A percentile compares a stretch with the other conserved stretches of the same genome.
Evolutionary conservation across 2,797 vertebrate genomes (phyloP).

Genomic region (Chelidonichthys spinosus): DNA sequence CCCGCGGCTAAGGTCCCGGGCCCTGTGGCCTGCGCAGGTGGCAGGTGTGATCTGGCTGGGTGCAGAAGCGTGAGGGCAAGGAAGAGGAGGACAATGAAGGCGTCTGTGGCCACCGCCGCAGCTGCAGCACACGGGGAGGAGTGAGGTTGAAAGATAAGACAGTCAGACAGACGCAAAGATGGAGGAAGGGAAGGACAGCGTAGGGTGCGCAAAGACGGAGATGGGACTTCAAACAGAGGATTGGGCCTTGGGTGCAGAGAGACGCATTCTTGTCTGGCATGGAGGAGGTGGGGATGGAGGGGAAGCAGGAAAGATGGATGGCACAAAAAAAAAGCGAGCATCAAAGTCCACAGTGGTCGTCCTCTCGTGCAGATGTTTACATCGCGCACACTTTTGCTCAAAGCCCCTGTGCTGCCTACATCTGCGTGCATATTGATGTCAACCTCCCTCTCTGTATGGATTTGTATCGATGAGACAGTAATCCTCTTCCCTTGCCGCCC

Average conservation of each 20-base stretch:
- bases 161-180: conserved; percentile 64
- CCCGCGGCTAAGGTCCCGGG: conserved; percentile 45
- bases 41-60: conserved; percentile 84
- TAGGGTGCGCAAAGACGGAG: conserved; percentile 64
- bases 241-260: conserved; percentile 79
- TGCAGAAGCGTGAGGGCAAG: conserved; percentile 75
- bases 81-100: conserved; percentile 79
- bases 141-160: conserved; percentile 79
- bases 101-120: conserved; percentile 77
- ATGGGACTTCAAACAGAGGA: conserved; percentile 84
- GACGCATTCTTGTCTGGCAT: conserved; percentile 82
- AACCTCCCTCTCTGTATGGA: conserved; percentile 73
- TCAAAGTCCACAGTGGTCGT: conserved; percentile 49
- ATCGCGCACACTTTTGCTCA: conserved; percentile 31
- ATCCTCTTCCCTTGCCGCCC: conserved; percentile 80
- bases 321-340: conserved; percentile 36
- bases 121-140: conserved; percentile 81
- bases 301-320: conserved; percentile 52
- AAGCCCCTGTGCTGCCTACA: conserved; percentile 38
- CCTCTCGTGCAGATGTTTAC: conserved; percentile 62
- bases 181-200: conserved; percentile 68
- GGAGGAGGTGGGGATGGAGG: conserved; percentile 54
- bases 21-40: conserved; percentile 79
- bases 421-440: conserved; percentile 73
- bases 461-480: conserved; percentile 82